phyloP scores from a whole-genome alignment of 2,888 invertebrate species.

The Eupithecia insigniata region DNA sequence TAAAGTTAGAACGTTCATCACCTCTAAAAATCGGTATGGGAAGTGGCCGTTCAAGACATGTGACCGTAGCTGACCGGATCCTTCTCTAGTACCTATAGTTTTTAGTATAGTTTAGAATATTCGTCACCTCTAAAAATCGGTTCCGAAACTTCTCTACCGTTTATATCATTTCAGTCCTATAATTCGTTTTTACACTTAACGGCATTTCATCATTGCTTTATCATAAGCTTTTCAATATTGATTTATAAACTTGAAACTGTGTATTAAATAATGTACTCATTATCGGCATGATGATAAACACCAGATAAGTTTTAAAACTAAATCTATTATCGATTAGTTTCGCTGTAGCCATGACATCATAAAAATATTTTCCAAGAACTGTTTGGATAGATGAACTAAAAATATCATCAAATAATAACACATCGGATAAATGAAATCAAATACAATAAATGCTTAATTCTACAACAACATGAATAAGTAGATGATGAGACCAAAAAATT shows the following conservation, averaged over 20 bases:
- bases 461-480: neutral
- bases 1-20: no score
- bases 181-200: neutral
- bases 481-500: neutral
- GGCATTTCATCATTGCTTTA: neutral
- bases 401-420: neutral
- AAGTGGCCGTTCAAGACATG: no score
- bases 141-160: neutral
- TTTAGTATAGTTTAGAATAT: neutral
- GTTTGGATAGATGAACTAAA: neutral
- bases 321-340: neutral
- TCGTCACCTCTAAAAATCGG: neutral
- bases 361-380: neutral
- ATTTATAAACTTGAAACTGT: slow-evolving; percentile 28
- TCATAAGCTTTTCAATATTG: slow-evolving; percentile 23
- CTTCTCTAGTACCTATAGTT: no score
- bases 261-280: neutral
- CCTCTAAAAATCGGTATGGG: no score
- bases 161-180: neutral
- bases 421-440: no score
- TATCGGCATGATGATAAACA: neutral
- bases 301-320: neutral
- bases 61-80: no score
- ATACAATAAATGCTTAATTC: no score
- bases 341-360: neutral